Percentiles rank a stretch among this genome's conserved stretches.
phyloP scores from a whole-genome alignment of 1,140 invertebrate species.

The Dolichoris vasculosae region DNA sequence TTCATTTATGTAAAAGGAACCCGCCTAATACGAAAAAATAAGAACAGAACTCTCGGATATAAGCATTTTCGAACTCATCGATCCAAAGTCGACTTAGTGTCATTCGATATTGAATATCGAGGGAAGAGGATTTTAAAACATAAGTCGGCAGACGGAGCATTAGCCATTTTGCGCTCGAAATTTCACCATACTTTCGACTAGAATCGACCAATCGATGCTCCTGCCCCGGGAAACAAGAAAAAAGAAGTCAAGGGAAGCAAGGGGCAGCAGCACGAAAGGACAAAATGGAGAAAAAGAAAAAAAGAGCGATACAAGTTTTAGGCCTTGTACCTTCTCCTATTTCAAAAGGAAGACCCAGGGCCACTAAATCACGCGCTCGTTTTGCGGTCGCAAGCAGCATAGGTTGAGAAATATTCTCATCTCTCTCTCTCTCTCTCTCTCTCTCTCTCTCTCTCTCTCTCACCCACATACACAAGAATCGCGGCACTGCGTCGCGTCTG shows the following conservation, averaged over 20 bases:
- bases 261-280: not conserved
- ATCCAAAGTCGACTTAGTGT: not conserved
- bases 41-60: not conserved
- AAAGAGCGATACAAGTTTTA: not conserved
- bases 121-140: not conserved
- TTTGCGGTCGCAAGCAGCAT: slow-evolving; percentile 12
- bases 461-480: not conserved
- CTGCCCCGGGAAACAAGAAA: not conserved
- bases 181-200: not conserved
- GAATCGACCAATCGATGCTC: not conserved
- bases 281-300: slow-evolving; percentile 14
- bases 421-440: too few species aligned
- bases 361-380: slow-evolving; percentile 42
- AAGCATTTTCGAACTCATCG: not conserved
- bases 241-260: not conserved
- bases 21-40: not conserved
- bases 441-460: too few species aligned
- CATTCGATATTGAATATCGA: not conserved
- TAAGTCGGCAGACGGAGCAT: not conserved
- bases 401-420: too few species aligned
- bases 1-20: not conserved
- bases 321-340: slow-evolving; percentile 24
- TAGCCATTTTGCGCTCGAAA: not conserved
- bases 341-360: slow-evolving; percentile 7
- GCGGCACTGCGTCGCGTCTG: not conserved